Evolutionary conservation across 1,140 invertebrate species (phyloP).

Genomic region (Neodiprion lecontei): DNA sequence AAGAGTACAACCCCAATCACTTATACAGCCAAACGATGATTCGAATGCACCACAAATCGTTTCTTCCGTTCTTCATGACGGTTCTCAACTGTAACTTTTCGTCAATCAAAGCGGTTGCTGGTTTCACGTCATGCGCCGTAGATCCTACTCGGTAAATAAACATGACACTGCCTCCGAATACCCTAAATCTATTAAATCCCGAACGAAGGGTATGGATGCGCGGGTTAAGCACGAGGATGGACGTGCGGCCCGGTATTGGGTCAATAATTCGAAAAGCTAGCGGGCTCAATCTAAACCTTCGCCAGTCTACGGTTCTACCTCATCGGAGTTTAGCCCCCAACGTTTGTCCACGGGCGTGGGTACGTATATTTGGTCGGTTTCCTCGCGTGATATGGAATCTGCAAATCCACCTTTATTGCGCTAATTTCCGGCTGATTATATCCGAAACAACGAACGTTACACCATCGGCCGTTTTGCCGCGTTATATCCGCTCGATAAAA

Average conservation of each 20-base stretch:
- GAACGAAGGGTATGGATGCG: neutral
- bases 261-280: neutral
- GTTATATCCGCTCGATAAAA: neutral
- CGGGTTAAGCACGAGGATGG: neutral
- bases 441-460: constrained; percentile 12
- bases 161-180: neutral
- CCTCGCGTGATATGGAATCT: constrained; percentile 1
- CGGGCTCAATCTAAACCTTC: neutral
- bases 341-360: neutral
- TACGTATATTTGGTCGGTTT: neutral
- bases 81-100: too few species aligned
- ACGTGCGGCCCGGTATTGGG: neutral
- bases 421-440: constrained; percentile 14
- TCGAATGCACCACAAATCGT: too few species aligned
- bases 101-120: too few species aligned
- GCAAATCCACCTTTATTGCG: constrained; percentile 14
- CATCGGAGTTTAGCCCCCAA: neutral
- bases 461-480: neutral
- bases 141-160: too few species aligned
- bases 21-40: too few species aligned
- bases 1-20: too few species aligned
- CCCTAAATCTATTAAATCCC: neutral
- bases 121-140: too few species aligned
- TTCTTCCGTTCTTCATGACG: too few species aligned
- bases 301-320: neutral